Evolutionary conservation across 2,113 vertebrate species (phyloP), one percentile per base, ranked within the genome.

Genomic region (Pluvialis apricaria): DNA sequence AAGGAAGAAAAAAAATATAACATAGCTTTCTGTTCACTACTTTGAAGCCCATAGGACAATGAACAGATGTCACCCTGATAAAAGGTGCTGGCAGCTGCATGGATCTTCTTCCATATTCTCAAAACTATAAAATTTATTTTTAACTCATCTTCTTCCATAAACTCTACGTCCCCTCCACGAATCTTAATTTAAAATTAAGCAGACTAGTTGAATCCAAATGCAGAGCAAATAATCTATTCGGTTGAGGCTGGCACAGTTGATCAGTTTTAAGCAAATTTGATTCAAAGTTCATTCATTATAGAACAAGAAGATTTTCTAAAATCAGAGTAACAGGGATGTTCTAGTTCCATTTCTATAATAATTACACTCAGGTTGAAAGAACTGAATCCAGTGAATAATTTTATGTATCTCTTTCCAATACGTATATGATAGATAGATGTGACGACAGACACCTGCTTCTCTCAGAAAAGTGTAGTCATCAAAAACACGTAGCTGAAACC

Each of bases 1-100:
- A 75, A 97, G 91, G 61, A 96, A 94, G n/a, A 90, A 69, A 84
- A 69, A 84, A 88, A 84, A 61, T 38, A 29, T 61, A 85, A 88
- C 36, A 75, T 44, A 72, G 77, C 71, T 93, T 95, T 82, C 91
- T 72, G 47, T 82, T 57, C 42, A n/a, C 69, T 84, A 72, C 64
- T 84, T 77, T n/a, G 58, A 92, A 86, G 84, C 54, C 38, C 62
- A 22, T 0, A 47, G 66, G 36, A 32, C 60, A 79, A 29, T 7
- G 45, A 82, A 32, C 6, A 96, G 68, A 28, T 32, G 22, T 51
- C 54, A 68, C 40, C 29, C 40, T 61, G 44, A 70, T 5, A 25
- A 42, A 84, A 71, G 31, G 18, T 25, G 52, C 29, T 20, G 64
- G 61, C 61, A 89, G 52, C 14, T 60, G 47, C 38, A 25, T 0